Conservation (phyloP, 2,113 vertebrate genomes). For the Xiphorhynchus elegans region DNA sequence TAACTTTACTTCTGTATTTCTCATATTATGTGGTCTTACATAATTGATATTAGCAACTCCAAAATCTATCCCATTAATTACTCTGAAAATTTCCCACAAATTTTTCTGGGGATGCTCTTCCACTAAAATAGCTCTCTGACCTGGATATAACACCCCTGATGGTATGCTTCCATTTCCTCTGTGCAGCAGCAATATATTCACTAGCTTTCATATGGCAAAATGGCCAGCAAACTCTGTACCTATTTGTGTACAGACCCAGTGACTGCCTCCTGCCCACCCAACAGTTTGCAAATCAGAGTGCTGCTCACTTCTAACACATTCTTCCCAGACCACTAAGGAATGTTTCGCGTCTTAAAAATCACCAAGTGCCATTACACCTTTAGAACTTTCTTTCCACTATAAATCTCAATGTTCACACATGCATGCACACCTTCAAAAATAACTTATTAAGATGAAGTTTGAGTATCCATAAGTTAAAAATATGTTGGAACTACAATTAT, state of each 20-base stretch:
- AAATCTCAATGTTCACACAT: not conserved
- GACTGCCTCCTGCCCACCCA: not conserved
- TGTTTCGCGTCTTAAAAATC: not conserved
- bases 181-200: not conserved
- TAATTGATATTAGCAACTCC: not conserved
- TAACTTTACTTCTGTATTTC: not conserved
- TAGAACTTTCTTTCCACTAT: not conserved
- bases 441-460: not conserved
- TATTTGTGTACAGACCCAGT: accelerated
- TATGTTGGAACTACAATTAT: not conserved
- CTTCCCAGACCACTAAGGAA: not conserved
- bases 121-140: not conserved
- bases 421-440: not conserved
- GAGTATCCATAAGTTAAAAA: not conserved
- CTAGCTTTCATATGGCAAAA: accelerated
- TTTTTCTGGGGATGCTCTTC: not conserved
- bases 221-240: accelerated
- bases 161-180: not conserved
- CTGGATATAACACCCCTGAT: not conserved
- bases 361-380: not conserved
- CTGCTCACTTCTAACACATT: not conserved
- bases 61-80: not conserved
- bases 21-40: not conserved
- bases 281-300: not conserved
- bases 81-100: not conserved